Base-by-base conservation (phyloP, 1,140 invertebrate genomes). In the Conus betulinus region DNA sequence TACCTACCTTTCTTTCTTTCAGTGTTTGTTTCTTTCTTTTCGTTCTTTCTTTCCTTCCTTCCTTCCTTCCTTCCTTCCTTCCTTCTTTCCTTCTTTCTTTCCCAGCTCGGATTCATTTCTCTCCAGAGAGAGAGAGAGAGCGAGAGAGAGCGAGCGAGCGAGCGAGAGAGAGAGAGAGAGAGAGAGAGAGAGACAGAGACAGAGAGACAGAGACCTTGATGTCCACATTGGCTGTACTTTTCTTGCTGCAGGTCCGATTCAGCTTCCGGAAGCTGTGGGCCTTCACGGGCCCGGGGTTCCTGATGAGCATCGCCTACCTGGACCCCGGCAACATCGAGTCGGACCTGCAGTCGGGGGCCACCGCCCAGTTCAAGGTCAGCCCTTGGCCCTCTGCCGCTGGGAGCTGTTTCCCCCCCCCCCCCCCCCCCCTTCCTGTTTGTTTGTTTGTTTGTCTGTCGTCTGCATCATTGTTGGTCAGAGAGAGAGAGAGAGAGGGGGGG, bases 291-390 rank as follows among this genome's bases (percentile, higher is more conserved):
- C 98, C 98, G 74, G 98, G 98, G 63, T 98, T 98, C 95, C 95
- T 99, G 60, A 98, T 98, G 98, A 98, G 97, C 87, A 99, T 99
- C 94, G 98, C 98, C 53, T 99, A 98, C 95, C 95, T 99, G 67
- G 98, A 99, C 96, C 98, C 98, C 88, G 98, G 98, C 88, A 99
- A 99, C 95, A 98, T 99, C 90, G 98, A 99, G 96, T 98, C 98
- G 55, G 98, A 99, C 96, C 95, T 99, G 60, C 97, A 98, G 95
- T 97, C 97, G 39, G 98, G 98, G 89, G 96, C 97, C 15, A 95
- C 96, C 23, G 98, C 97, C 15, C 96, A 96, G 93, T 98, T 98
- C 94, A 97, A 97, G 96, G 97, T 97, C 92, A 94, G 90, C 87
- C 23, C 23, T 55, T 11, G 6, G 55, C 13, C 13, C 8, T 60